Percentiles rank a stretch among this genome's conserved stretches.
Conservation (phyloP, 2,888 invertebrate species). For the Coenonympha glycerion region DNA sequence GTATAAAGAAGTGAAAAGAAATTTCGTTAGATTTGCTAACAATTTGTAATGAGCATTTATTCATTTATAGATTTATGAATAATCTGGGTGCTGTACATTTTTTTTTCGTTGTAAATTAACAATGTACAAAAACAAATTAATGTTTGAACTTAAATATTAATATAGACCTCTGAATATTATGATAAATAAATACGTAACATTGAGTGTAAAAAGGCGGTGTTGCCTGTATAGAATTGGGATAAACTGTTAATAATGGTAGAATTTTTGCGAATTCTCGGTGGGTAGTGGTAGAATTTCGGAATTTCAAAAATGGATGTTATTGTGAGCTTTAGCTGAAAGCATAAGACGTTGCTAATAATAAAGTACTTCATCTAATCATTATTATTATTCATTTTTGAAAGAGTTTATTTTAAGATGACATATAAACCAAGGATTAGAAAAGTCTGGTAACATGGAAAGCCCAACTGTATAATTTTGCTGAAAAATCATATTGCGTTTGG, state of each 20-base stretch:
- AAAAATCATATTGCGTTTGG: too few relatives aligned
- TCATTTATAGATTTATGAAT: constrained; percentile 22
- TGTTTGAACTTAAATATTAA: constrained; percentile 6
- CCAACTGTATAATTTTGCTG: too few relatives aligned
- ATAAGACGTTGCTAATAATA: not conserved
- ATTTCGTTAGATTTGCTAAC: not conserved
- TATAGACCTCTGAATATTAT: constrained; percentile 18
- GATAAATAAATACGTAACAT: constrained; percentile 19
- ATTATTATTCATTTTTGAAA: not conserved
- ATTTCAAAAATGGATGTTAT: not conserved
- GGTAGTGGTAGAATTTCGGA: constrained; percentile 18
- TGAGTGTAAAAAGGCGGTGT: constrained; percentile 13
- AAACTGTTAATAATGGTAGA: constrained; percentile 13
- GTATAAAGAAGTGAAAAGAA: constrained; percentile 18
- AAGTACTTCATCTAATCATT: not conserved
- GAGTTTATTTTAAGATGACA: too few relatives aligned
- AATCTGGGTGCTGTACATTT: constrained; percentile 22
- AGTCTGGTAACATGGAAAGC: too few relatives aligned
- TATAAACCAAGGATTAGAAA: too few relatives aligned
- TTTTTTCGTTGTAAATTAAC: constrained; percentile 5
- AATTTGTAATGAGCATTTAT: constrained; percentile 2
- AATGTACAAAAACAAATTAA: constrained; percentile 15
- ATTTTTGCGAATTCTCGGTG: constrained; percentile 48
- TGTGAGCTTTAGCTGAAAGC: not conserved
- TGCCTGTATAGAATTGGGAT: constrained; percentile 31